Evolutionary conservation across 2,888 invertebrate species (phyloP), one percentile per base, ranked within the genome.

Genomic region (Nysson spinosus): DNA sequence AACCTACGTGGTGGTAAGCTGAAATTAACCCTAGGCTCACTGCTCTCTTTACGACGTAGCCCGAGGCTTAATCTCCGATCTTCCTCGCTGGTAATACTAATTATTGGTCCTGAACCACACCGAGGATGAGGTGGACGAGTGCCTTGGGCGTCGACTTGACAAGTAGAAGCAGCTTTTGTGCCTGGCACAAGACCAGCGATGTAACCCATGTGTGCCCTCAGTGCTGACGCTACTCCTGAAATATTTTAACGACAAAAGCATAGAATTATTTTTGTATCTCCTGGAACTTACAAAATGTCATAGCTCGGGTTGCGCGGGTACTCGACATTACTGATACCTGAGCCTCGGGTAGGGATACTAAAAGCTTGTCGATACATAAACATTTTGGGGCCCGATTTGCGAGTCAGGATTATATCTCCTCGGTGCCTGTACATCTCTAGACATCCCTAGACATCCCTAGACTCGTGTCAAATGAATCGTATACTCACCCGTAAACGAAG

Each of bases 191-290:
- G 86, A 0, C 92, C 92, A 17, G 93, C 92, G 56, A 93, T 92
- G 86, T 93, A 91, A 0, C 93, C 93, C 80, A 93, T 92, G 77
- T 93, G 93, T 78, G 91, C 91, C 81, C 91, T 91, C n/a, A 93
- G 85, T 2, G 93, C 93, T 3, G 93, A 90, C 4, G 92, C 93
- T 43, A 92, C 91, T 35, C 91, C 92, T 79, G 68, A 19, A 34
- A n/a, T n/a, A n/a, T n/a, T n/a, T n/a, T n/a, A n/a, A n/a, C n/a
- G n/a, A n/a, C n/a, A n/a, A n/a, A n/a, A n/a, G n/a, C n/a, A n/a
- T n/a, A n/a, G n/a, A n/a, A n/a, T n/a, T n/a, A n/a, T n/a, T n/a
- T n/a, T n/a, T n/a, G n/a, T n/a, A n/a, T n/a, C n/a, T n/a, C n/a
- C n/a, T n/a, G n/a, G n/a, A n/a, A n/a, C n/a, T n/a, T n/a, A n/a